phyloP scores from a whole-genome alignment of 2,113 vertebrate genomes.

The Eulemur rufifrons region DNA sequence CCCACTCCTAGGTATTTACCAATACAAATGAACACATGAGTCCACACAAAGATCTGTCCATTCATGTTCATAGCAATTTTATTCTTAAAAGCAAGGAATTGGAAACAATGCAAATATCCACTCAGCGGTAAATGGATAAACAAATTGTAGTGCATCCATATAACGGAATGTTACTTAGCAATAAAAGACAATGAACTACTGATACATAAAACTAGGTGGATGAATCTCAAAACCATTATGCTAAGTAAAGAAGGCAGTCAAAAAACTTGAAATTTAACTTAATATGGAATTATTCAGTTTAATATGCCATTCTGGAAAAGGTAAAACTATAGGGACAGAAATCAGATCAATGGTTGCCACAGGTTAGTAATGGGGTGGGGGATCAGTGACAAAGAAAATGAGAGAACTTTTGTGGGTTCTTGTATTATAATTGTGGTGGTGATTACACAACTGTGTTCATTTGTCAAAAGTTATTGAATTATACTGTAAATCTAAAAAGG shows the following conservation, averaged over 20 bases:
- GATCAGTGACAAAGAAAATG: background rate
- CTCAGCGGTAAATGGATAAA: background rate
- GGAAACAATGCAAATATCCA: background rate
- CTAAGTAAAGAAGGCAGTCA: background rate
- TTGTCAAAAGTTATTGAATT: background rate
- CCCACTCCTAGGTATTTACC: background rate
- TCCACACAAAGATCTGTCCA: background rate
- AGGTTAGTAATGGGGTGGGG: background rate
- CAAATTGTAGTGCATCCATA: background rate
- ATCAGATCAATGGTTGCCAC: background rate
- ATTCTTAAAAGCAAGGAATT: background rate
- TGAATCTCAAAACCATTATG: background rate
- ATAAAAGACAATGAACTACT: background rate
- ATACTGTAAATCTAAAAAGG: background rate
- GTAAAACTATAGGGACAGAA: background rate
- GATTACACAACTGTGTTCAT: background rate
- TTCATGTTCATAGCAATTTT: background rate
- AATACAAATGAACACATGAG: background rate
- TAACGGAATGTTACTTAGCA: background rate
- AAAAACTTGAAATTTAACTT: background rate
- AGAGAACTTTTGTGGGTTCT: background rate
- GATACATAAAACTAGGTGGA: background rate
- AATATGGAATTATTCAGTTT: background rate
- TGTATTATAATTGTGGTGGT: background rate
- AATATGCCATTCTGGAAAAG: background rate